Base-by-base conservation (phyloP, 2,888 invertebrate genomes). In the Phalera bucephala region DNA sequence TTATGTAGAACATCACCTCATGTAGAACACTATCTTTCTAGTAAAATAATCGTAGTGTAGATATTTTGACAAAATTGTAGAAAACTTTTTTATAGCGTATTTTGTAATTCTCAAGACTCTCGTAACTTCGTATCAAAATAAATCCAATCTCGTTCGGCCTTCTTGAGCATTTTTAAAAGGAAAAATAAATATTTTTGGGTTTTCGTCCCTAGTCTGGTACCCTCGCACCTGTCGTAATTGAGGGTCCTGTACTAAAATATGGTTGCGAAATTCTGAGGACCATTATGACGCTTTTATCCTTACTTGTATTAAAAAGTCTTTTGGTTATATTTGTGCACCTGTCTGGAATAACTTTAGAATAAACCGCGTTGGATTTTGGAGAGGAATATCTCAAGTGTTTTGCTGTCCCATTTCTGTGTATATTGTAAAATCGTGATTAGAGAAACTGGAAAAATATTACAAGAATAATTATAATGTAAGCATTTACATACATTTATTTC, bases 161-260 rank as follows among this genome's bases (percentile, higher is more conserved):
- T 37, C 49, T 53, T 55, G 43, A 52, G 36, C 34, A 52, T 46
- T 60, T 55, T 39, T 20, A 39, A 47, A 36, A 9, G 30, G 33
- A 33, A 43, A 51, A 32, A 39, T 35, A 41, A 30, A 53, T 48
- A 42, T 45, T 41, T 52, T 36, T 35, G 19, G 29, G 29, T 7
- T 6, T 29, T 29, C 20, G 34, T 29, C 23, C 17, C 19, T 48
- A 31, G 42, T 52, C 47, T 50, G 33, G 32, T 32, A 33, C 37
- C 41, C 36, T 34, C 53, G 45, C 57, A 62, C 57, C 53, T 62
- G 54, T 48, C 54, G 42, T 60, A 59, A 57, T 58, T 60, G 57
- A 63, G 44, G 49, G 52, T 37, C 43, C 46, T 45, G 44, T 41
- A 47, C 50, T 56, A 52, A 62, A 66, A 53, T 61, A 55, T 49